Base-by-base conservation (phyloP, 2,797 vertebrate species). In the Coluber constrictor region DNA sequence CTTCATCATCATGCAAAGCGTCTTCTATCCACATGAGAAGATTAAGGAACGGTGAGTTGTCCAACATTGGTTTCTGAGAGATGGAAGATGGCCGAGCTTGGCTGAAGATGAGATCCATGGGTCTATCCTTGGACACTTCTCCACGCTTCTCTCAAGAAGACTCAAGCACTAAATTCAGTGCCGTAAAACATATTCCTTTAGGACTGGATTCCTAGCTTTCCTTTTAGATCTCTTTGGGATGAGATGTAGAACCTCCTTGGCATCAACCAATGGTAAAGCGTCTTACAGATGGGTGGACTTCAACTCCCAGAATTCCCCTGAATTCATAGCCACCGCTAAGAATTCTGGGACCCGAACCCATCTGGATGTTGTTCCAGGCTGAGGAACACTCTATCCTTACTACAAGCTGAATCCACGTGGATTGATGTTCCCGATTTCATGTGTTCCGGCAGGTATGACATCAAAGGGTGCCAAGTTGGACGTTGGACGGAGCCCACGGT, bases 1-100 rank as follows among this genome's bases (percentile, higher is more conserved):
- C 96, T 99, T 99, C 95, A 98, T 99, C 93, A 97, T 99, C 60
- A 99, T 99, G 98, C 98, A 98, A 96, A 99, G 98, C 92, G 97
- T 99, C 90, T 99, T 99, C 96, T 99, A 98, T 92, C 99, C 99
- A 3, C 97, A 98, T 2, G 98, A 98, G 43, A 97, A 98, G 93
- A 98, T 99, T 95, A 93, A 90, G 2, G 97, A 98, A 91, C 98
- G 98, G 99, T 99, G 97, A 97, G 96, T 70, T 0, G n/a, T 23
- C 1, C 8, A 18, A 18, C 0, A 9, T 32, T 10, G 13, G 2
- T 0, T n/a, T 51, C 55, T 20, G 9, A 27, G 54, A 4, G 56
- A 8, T 15, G n/a, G 56, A 56, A 88, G 74, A 47, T 13, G 27
- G 54, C 23, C 10, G 4, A 27, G 27, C 37, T 63, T 47, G 88